Conservation (phyloP, 1,140 invertebrate species). For the Cephus cinctus region DNA sequence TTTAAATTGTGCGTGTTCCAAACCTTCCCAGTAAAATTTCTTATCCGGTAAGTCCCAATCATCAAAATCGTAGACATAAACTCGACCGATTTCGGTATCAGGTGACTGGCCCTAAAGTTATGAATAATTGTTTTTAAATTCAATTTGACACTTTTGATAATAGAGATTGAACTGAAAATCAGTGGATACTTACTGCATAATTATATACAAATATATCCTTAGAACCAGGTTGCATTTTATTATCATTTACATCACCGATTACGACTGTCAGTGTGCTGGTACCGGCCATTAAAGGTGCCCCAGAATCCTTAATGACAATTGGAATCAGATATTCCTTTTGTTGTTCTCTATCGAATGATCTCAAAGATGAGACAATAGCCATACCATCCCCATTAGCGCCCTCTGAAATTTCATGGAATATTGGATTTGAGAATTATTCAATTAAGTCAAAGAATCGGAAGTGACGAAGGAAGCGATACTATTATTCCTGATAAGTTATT, state of each 20-base stretch:
- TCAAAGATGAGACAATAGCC: slow-evolving; percentile 86
- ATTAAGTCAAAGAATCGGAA: slow-evolving; percentile 1
- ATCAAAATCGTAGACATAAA: slow-evolving; percentile 94
- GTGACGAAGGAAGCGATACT: slow-evolving; percentile 2
- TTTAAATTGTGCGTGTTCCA: slow-evolving; percentile 81
- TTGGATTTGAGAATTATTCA: not conserved
- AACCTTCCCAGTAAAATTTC: slow-evolving; percentile 89
- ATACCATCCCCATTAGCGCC: slow-evolving; percentile 94
- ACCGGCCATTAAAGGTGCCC: slow-evolving; percentile 87
- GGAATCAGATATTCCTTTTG: slow-evolving; percentile 94
- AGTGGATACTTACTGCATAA: slow-evolving; percentile 69
- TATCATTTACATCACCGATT: slow-evolving; percentile 95
- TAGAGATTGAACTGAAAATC: no score
- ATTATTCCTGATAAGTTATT: slow-evolving; percentile 2
- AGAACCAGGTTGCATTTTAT: slow-evolving; percentile 93
- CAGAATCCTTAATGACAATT: slow-evolving; percentile 90
- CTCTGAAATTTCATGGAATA: slow-evolving; percentile 58
- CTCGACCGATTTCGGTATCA: slow-evolving; percentile 90
- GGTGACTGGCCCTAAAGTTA: slow-evolving; percentile 78
- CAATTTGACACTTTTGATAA: not conserved
- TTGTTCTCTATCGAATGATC: slow-evolving; percentile 92
- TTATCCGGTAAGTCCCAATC: slow-evolving; percentile 98
- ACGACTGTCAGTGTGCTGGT: slow-evolving; percentile 93
- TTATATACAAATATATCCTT: slow-evolving; percentile 98
- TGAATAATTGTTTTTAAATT: slow-evolving; percentile 7